Conservation (phyloP, 2,797 vertebrate genomes). For the Catharus ustulatus region DNA sequence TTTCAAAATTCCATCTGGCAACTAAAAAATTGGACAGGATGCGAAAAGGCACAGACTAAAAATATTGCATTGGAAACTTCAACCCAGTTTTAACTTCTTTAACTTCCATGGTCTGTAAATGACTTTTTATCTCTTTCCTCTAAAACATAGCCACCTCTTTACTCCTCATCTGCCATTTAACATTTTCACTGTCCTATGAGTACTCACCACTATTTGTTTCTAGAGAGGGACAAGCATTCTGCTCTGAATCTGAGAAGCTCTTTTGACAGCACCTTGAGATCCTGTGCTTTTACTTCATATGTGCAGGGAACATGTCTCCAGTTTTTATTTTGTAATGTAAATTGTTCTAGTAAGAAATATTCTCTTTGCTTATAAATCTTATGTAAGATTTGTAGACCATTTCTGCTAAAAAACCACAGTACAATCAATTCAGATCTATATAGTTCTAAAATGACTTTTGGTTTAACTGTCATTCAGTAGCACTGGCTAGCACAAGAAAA, state of each 20-base stretch:
- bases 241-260: neutral
- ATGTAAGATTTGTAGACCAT: neutral
- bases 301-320: neutral
- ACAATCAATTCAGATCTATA: neutral
- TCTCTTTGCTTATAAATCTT: neutral
- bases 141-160: neutral
- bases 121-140: neutral
- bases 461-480: neutral
- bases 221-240: neutral
- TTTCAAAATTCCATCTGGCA: neutral
- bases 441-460: neutral
- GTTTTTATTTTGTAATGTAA: neutral
- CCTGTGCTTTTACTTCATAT: neutral
- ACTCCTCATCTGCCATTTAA: neutral
- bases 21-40: neutral
- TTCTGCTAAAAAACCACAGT: neutral
- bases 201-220: neutral
- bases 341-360: neutral
- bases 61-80: neutral
- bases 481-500: neutral
- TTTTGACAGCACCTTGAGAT: neutral
- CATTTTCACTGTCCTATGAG: neutral
- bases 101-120: neutral
- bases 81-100: neutral
- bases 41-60: neutral